Base-by-base conservation (phyloP, 2,888 invertebrate species). In the Pedicia rivosa region DNA sequence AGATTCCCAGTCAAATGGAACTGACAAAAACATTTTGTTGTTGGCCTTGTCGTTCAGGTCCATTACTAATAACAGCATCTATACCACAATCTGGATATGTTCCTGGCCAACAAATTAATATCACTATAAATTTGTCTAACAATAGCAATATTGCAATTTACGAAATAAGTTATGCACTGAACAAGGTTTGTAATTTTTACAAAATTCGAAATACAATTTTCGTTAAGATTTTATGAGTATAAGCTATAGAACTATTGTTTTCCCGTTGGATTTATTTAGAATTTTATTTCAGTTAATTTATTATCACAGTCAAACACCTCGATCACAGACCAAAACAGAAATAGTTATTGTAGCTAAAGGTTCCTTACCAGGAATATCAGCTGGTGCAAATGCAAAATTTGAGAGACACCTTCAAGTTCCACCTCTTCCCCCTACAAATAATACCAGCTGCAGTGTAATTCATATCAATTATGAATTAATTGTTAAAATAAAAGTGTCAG, bases 51-150 rank as follows among this genome's bases (percentile, higher is more conserved):
- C 46, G 46, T 9, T 49, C 50, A 3, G 44, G 48, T 20, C 54
- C 56, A 0, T 39, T 59, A 0, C 41, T 45, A 31, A 22, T 59
- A n/a, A 44, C 46, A 2, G 42, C 53, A 2, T 47, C 47, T 8
- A 41, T 59, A 5, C 49, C 53, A 34, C 58, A 57, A 40, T 53
- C 54, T 5, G 59, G 60, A 24, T 59, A 51, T 42, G 57, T 59
- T 5, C 57, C 59, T 0, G 59, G 59, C 0, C 58, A 59, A 48
- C 48, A 52, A 34, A 53, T 59, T 40, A 17, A 16, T 13, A 40
- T 58, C 33, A 50, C 52, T 22, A 49, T 70, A 2, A 67, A 72
- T 44, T 61, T 73, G 2, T 67, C 68, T 44, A 77, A 77, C 53
- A 55, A 62, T 31, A 70, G 72, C 2, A 65, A 63, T 40, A 55